Percentiles rank a stretch among this genome's conserved stretches.
These are phyloP conservation scores for Triops longicaudatus DNA, from an alignment of 1,140 invertebrate genomes.

Conservation along the genomic window DNA sequence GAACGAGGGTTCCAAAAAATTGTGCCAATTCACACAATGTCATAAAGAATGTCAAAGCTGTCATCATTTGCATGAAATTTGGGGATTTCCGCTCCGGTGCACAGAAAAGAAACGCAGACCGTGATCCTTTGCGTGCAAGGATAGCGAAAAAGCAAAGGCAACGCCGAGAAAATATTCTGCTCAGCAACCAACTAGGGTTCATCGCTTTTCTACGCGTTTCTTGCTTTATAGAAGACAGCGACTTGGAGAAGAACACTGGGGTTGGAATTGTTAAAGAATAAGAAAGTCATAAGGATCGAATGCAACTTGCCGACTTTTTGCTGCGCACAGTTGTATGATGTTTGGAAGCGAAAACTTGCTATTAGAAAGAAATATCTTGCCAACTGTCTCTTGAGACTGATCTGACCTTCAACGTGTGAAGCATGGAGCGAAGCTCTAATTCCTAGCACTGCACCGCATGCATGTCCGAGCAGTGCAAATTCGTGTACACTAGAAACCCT, in stretches of 20 bases:
- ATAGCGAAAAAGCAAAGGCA: background rate
- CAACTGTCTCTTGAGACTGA: background rate
- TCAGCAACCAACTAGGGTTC: background rate
- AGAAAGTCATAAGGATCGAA: too few species aligned
- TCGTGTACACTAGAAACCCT: background rate
- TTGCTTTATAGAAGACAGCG: background rate
- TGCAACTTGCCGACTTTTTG: background rate
- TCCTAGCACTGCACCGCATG: background rate
- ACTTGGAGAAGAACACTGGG: background rate
- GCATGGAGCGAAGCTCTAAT: background rate
- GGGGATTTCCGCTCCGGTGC: background rate
- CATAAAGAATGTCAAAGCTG: constrained; percentile 8
- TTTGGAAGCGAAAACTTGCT: background rate
- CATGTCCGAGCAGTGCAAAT: background rate
- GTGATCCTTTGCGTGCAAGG: background rate
- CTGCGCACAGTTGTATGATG: background rate
- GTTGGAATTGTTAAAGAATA: background rate
- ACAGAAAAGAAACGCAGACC: background rate
- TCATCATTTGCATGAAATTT: constrained; percentile 15
- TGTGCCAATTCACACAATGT: constrained; percentile 3
- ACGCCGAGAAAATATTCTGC: background rate
- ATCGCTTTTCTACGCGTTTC: background rate
- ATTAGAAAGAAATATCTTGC: background rate
- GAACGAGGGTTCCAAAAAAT: background rate
- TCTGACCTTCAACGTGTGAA: background rate